Evolutionary conservation across 2,888 invertebrate genomes (phyloP).

Genomic region (Zootermopsis nevadensis): DNA sequence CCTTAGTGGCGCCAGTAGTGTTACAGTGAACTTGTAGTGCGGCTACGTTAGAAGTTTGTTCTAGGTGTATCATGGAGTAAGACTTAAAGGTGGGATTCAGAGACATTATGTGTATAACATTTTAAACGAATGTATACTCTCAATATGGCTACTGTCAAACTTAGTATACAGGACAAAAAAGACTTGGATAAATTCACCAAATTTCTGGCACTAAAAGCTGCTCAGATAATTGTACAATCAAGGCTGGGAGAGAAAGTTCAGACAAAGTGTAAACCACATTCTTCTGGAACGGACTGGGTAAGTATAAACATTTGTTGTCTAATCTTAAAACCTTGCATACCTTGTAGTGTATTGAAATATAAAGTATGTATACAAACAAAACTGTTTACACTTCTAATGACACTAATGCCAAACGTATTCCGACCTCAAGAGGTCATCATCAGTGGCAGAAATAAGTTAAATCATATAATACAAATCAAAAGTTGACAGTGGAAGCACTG

Average conservation of each 20-base stretch:
- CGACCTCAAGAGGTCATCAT: no score
- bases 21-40: not conserved
- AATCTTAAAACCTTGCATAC: no score
- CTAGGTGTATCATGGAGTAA: not conserved
- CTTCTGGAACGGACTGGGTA: conserved; percentile 87
- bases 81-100: not conserved
- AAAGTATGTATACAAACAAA: no score
- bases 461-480: no score
- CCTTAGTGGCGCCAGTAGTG: not conserved
- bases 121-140: conserved; percentile 11
- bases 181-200: conserved; percentile 92
- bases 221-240: conserved; percentile 93
- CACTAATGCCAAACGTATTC: no score
- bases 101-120: not conserved
- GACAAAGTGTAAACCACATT: conserved; percentile 81
- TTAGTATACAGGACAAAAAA: conserved; percentile 73
- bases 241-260: conserved; percentile 87
- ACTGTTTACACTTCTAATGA: no score
- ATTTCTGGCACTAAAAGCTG: conserved; percentile 86
- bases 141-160: conserved; percentile 62
- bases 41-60: not conserved
- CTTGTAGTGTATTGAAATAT: no score
- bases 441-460: no score
- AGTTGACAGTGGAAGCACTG: no score
- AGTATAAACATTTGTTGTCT: conserved; percentile 57